Base-by-base conservation (phyloP, 2,888 invertebrate genomes). In the Aphodius sticticus region DNA sequence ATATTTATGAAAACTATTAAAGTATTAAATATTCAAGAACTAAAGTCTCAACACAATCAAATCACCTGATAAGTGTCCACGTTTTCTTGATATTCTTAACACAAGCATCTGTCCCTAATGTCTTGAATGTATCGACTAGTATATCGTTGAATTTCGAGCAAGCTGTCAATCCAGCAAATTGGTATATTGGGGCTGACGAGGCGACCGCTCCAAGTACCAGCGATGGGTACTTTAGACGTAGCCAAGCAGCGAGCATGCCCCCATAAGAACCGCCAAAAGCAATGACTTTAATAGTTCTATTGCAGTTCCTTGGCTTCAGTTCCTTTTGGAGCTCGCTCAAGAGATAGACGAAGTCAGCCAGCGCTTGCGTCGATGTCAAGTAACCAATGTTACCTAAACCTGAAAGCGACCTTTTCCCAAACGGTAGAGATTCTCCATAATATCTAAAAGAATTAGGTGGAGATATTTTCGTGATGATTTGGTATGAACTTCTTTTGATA, bases 231-330 rank as follows among this genome's bases (percentile, higher is more conserved):
- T 99, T 99, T 89, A 98, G 95, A 69, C 99, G 92, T 86, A 99
- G 92, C 96, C 99, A 99, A 0, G 99, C 96, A 0, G 99, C 92
- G 37, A 99, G 89, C 99, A 99, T 99, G 37, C 99, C 99, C 0
- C 99, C 99, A 88, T 99, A 99, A 0, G 98, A 98, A 0, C 99
- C 94, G 79, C 94, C 94, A 88, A 94, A 93, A 0, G 95, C 95
- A 83, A 99, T 94, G 6, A 99, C 96, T 0, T 97, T 96, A 84
- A 94, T 92, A 78, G 90, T 12, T 90, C 89, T 70, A 84, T 87
- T 79, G 87, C 81, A 76, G n/a, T 79, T 83, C n/a, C 81, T 81
- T 0, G 78, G 78, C 14, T 76, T 80, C n/a, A 70, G 70, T 6
- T 70, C 70, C 16, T 82, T 89, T 86, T 75, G 90, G 88, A 82